Percentiles rank a stretch among this genome's conserved stretches.
Conservation (phyloP, 1,140 invertebrate species). For the Drosophila subpulchrella region DNA sequence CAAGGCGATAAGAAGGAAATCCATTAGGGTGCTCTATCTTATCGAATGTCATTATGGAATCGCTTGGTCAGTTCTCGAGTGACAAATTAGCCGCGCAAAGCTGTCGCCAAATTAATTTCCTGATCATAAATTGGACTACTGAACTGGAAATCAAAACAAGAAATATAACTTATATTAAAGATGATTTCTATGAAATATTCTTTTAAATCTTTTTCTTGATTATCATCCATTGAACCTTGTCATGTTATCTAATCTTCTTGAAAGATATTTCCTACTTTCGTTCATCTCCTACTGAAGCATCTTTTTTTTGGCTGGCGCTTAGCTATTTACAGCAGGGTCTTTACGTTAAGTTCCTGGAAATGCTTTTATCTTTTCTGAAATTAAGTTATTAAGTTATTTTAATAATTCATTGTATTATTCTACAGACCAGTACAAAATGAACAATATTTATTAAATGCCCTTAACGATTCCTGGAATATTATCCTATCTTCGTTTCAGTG, state of each 20-base stretch:
- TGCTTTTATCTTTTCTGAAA: not conserved
- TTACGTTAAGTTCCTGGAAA: not conserved
- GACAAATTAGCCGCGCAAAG: constrained; percentile 8
- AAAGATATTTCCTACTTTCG: constrained; percentile 6
- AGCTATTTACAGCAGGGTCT: not conserved
- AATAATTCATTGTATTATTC: no score
- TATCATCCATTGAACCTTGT: not conserved
- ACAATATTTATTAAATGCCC: not conserved
- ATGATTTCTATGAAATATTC: not conserved
- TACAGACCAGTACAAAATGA: not conserved
- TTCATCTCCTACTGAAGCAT: constrained; percentile 2
- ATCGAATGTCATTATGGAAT: constrained; percentile 20
- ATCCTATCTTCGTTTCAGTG: constrained; percentile 11
- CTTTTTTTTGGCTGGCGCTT: not conserved
- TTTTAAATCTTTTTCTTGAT: not conserved
- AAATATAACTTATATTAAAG: no score
- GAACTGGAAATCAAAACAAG: not conserved
- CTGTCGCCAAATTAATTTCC: constrained; percentile 13
- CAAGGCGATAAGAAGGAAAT: constrained; percentile 4
- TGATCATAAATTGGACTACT: not conserved
- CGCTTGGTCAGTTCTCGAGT: constrained; percentile 1
- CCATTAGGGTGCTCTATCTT: constrained; percentile 11
- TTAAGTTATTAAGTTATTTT: not conserved
- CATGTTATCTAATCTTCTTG: not conserved
- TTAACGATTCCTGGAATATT: constrained; percentile 13